phyloP scores from a whole-genome alignment of 2,113 vertebrate species.

The Pandion haliaetus region DNA sequence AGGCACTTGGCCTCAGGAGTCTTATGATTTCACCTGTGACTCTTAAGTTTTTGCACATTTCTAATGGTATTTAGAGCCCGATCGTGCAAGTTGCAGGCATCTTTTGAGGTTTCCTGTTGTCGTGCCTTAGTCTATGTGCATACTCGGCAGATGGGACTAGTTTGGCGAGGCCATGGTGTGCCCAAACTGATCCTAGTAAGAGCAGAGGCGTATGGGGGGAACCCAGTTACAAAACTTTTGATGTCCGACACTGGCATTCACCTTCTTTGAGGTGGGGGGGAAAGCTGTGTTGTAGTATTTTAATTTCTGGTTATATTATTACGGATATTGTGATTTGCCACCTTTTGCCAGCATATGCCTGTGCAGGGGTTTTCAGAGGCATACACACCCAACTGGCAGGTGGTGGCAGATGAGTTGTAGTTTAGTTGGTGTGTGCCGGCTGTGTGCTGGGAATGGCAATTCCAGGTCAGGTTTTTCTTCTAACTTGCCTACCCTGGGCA shows the following conservation, averaged over 20 bases:
- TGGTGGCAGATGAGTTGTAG: not conserved
- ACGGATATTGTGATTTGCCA: not conserved
- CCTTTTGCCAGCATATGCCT: not conserved
- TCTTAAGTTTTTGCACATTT: not conserved
- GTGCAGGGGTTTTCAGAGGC: not conserved
- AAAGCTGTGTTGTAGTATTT: not conserved
- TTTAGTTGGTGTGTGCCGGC: not conserved
- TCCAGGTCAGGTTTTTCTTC: conserved; percentile 61
- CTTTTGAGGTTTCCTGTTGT: not conserved
- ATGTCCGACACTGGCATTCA: not conserved
- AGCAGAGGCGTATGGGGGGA: not conserved
- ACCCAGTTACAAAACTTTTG: not conserved
- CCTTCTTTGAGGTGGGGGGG: not conserved
- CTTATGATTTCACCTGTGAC: not conserved
- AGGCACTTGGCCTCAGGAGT: not conserved
- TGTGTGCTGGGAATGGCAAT: not conserved
- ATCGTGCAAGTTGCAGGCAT: not conserved
- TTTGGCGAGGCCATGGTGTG: not conserved
- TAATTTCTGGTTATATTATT: not conserved
- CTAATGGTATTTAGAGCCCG: not conserved
- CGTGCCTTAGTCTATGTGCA: not conserved
- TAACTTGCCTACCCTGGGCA: not conserved
- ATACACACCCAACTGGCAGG: not conserved
- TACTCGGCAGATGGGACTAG: not conserved
- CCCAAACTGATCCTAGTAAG: not conserved